Conservation (phyloP, 1,140 invertebrate species). For the Caerostris extrusa region DNA sequence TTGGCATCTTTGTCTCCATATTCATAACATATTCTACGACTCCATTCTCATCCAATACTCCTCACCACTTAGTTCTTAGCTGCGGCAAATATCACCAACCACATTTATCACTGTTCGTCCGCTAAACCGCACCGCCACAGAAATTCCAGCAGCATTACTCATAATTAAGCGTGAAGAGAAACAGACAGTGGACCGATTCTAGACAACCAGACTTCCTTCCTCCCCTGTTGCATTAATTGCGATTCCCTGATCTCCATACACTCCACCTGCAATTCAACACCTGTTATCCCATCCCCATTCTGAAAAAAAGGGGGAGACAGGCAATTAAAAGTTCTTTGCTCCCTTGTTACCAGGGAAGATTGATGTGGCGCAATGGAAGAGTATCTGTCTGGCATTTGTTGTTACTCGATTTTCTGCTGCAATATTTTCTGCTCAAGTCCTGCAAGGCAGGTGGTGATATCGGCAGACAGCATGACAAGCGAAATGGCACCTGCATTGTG, state of each 20-base stretch:
- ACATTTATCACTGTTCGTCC: conserved; percentile 4
- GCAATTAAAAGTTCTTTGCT: conserved; percentile 38
- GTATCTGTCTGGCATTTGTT: conserved; percentile 18
- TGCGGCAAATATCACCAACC: neutral
- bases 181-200: neutral
- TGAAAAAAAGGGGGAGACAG: conserved; percentile 11
- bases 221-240: neutral
- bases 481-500: neutral
- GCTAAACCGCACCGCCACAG: neutral
- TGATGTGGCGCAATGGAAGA: conserved; percentile 2
- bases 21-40: neutral
- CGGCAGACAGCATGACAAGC: neutral
- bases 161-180: conserved; percentile 23
- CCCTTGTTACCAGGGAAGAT: conserved; percentile 14
- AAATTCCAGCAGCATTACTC: conserved; percentile 12
- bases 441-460: neutral
- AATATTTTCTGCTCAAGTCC: too few species aligned
- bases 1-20: too few species aligned
- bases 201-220: neutral
- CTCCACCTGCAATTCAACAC: conserved; percentile 38
- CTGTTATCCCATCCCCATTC: conserved; percentile 14
- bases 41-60: neutral
- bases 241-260: neutral
- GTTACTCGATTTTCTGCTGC: too few species aligned
- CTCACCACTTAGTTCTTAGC: neutral